Base-by-base conservation (phyloP, 2,113 vertebrate species). In the Aramus guarauna region DNA sequence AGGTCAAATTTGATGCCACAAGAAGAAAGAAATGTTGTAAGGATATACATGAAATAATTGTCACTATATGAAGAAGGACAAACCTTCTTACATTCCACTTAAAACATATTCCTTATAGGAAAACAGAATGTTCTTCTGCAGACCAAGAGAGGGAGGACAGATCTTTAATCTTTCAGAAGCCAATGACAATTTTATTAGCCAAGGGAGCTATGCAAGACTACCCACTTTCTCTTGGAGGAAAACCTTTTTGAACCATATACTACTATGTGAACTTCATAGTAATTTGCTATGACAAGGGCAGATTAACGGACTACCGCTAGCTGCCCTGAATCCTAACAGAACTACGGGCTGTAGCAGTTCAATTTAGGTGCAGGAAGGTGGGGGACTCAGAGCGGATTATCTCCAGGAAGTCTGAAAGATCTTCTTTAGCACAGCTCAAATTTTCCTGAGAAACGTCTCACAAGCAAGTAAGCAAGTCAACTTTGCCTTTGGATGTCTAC, bases 161-260 rank as follows among this genome's bases (percentile, higher is more conserved):
- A 55, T 66, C 37, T 88, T 90, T 53, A 66, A 68, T 75, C 79
- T 78, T 88, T 91, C 77, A 88, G n/a, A 62, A 90, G 84, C 72
- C 62, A 96, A 29, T 69, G 83, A 55, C 56, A 64, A 73, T 91
- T 94, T 95, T 71, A 95, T 95, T 77, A 87, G 58, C 69, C 66
- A 52, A 92, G 50, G 47, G 69, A 83, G 36, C 56, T 92, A 79
- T 83, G 55, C 52, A 84, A 85, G 72, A 52, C 36, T 66, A 37
- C 5, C 14, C 34, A 39, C 34, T 85, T 94, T 71, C 37, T 69
- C 67, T 37, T 78, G 59, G 56, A 86, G 36, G 24, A 93, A 68
- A 94, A 60, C 37, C 29, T 78, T 88, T 87, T 26, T 71, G 74
- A 91, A 59, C 47, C 76, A 50, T 59, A 39, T 23, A 45, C 26